A percentile compares a stretch with the other conserved stretches of the same genome.
Evolutionary conservation across 2,113 vertebrate species (phyloP).

Genomic region (Oreochromis spilurus): DNA sequence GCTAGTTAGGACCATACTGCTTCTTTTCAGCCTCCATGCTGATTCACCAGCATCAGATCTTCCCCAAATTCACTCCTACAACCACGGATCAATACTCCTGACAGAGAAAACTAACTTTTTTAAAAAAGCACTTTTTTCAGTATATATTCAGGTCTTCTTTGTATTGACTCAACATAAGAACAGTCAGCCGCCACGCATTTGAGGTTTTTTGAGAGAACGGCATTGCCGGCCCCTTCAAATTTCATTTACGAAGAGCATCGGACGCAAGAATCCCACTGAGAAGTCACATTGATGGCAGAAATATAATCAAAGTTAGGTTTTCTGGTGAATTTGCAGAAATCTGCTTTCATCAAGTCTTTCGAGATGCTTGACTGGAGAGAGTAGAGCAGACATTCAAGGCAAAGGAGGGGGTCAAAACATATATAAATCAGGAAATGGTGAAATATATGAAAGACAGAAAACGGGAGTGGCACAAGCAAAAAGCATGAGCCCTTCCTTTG

Average conservation of each 20-base stretch:
- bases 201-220: neutral
- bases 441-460: neutral
- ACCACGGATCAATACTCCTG: neutral
- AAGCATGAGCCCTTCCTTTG: neutral
- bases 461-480: neutral
- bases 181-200: neutral
- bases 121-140: too few species aligned
- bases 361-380: neutral
- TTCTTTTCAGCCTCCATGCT: neutral
- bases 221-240: neutral
- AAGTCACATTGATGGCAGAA: neutral
- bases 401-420: neutral
- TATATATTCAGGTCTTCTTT: neutral
- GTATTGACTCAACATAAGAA: neutral
- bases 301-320: conserved; percentile 58
- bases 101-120: neutral
- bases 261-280: neutral
- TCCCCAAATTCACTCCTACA: neutral
- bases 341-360: conserved; percentile 66
- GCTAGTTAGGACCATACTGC: neutral
- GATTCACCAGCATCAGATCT: neutral
- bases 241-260: neutral
- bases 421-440: neutral
- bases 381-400: neutral
- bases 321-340: conserved; percentile 62